Base-by-base conservation (phyloP, 2,113 vertebrate species). In the Cynopterus brachyotis region DNA sequence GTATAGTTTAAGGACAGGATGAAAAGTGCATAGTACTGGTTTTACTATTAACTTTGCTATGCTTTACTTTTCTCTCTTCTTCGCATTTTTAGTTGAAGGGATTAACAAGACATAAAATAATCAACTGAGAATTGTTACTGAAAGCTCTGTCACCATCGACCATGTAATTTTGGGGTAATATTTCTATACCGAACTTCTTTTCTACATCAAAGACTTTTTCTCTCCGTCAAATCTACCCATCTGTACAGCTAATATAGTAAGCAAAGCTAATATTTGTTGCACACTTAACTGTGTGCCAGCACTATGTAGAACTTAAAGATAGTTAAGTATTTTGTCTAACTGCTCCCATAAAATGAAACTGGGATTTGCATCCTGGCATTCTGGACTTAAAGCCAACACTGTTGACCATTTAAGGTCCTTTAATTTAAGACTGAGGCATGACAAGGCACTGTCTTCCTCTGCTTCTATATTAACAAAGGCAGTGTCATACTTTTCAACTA, bases 71-170 rank as follows among this genome's bases (percentile, higher is more conserved):
- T 72, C 15, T n/a, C 32, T 93, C 59, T 62, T 30, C 3, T 62
- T 62, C 28, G 30, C 28, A 62, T n/a, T 87, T 66, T 88, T n/a
- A 10, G 28, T 81, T 50, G 45, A 86, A 45, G 59, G 45, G 15
- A 79, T 78, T 47, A 82, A 62, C 30, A 82, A 42, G 15, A 66
- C 47, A 69, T 47, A 85, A 76, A 91, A 91, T 47, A 86, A 73
- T 64, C 53, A 78, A 88, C 32, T 84, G 92, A 96, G 89, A 97
- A 90, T 35, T 53, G 32, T 90, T 17, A 53, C 35, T 70, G 22
- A 87, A 84, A 82, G 22, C 13, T 59, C 40, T 90, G 35, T 80
- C n/a, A 83, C 60, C 47, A 62, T 6, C 89, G 28, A 93, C 19
- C 62, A 30, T 57, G 6, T 78, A 57, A 73, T 20, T 60, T 60